Evolutionary conservation across 1,140 invertebrate genomes (phyloP), one percentile per base, ranked within the genome.

Genomic region (Drosophila varians): DNA sequence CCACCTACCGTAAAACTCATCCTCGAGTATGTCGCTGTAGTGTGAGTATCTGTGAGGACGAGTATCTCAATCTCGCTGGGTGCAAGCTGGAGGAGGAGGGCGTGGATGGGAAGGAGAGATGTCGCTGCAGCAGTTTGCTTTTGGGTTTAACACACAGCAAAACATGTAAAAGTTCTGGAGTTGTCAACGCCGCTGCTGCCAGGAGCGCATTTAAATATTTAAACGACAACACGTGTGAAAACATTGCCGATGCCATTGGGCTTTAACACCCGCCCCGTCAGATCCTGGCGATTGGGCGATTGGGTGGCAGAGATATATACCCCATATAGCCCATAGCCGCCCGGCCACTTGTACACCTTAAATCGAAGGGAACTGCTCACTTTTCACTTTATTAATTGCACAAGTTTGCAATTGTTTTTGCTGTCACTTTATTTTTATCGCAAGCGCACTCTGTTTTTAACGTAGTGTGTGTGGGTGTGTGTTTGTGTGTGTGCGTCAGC

Each of bases 391-490:
- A 84, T 84, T 84, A 84, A 84, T 84, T 84, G 80, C 80, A 60
- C 66, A 84, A 84, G 82, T 84, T 86, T 84, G 82, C 73, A 86
- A 84, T 84, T 84, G 80, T 84, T 84, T 84, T 87, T 80, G 76
- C 82, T 84, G 80, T 84, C 80, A 84, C 76, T 86, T 86, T 84
- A 84, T 86, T 84, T 84, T 84, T 84, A 84, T 84, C 80, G 80
- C 80, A 65, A 71, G 66, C 76, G 57, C 73, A 74, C 76, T 87
- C 74, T 76, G 43, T 60, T 31, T 54, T 31, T 31, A 31, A 31
- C 28, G 28, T 31, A 11, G 40, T 52, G 54, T 62, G 42, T 51
- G 12, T 46, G 16, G 42, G 21, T 57, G 28, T 9, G 51, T 72
- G 31, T 58, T 36, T 28, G 77, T 80, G 68, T 28, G 77, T 80